phyloP scores from a whole-genome alignment of 2,113 vertebrate species.

The Lagopus leucura region DNA sequence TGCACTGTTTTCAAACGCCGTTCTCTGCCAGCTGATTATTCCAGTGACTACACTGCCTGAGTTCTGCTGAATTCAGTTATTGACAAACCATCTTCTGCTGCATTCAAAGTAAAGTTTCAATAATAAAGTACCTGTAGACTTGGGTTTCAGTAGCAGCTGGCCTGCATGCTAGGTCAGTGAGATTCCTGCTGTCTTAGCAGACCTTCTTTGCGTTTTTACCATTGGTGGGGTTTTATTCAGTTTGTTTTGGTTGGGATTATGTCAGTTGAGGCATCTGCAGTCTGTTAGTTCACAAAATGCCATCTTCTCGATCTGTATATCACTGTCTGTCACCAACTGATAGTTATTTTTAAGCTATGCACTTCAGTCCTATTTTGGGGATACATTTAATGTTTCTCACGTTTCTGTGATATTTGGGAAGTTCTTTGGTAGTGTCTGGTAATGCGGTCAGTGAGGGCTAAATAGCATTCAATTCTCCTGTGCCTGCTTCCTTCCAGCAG shows the following conservation, averaged over 20 bases:
- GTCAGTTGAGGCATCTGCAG: not conserved
- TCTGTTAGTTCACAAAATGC: not conserved
- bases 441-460: not conserved
- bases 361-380: not conserved
- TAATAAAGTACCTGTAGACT: not conserved
- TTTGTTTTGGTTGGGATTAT: not conserved
- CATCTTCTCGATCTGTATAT: not conserved
- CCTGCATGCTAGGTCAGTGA: accelerated
- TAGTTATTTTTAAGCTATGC: not conserved
- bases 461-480: not conserved
- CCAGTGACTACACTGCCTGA: not conserved
- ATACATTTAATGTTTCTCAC: not conserved
- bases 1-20: not conserved
- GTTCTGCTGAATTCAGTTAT: not conserved
- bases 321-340: not conserved
- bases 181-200: not conserved
- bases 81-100: not conserved
- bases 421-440: not conserved
- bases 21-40: not conserved
- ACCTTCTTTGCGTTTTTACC: not conserved
- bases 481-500: not conserved
- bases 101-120: not conserved
- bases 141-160: not conserved
- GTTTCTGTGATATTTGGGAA: not conserved
- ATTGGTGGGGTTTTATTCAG: not conserved